These are phyloP conservation scores for Panzeria rudis DNA, from an alignment of 2,888 invertebrate species.

Conservation along the genomic window DNA sequence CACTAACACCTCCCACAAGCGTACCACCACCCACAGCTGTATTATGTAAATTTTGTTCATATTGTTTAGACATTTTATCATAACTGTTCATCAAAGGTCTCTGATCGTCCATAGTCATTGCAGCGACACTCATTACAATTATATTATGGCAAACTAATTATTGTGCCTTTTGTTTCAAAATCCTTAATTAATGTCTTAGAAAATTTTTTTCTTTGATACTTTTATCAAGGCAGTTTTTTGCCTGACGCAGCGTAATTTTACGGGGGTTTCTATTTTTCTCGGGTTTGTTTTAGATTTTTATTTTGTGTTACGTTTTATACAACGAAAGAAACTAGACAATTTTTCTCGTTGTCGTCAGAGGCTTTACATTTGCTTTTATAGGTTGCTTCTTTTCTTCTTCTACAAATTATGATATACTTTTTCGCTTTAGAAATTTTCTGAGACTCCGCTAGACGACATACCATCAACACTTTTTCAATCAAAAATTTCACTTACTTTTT, in stretches of 20 bases:
- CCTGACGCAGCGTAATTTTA: conserved; percentile 34
- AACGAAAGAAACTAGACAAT: conserved; percentile 59
- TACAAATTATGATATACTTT: conserved; percentile 64
- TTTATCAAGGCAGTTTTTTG: conserved; percentile 34
- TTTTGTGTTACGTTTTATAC: conserved; percentile 41
- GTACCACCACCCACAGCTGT: conserved; percentile 70
- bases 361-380: conserved; percentile 63
- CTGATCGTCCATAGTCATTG: conserved; percentile 83
- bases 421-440: conserved; percentile 55
- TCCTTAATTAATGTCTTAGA: conserved; percentile 58
- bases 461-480: conserved; percentile 71
- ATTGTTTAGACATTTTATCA: conserved; percentile 81
- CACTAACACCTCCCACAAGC: conserved; percentile 71
- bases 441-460: conserved; percentile 65
- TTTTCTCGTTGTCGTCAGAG: conserved; percentile 67
- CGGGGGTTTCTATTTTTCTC: too few species aligned
- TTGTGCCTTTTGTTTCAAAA: conserved; percentile 61
- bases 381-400: conserved; percentile 65
- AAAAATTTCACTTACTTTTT: conserved; percentile 75
- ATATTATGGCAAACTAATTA: conserved; percentile 44
- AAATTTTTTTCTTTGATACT: conserved; percentile 25
- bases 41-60: conserved; percentile 79
- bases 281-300: conserved; percentile 48
- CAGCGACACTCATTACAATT: conserved; percentile 81
- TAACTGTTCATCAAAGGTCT: conserved; percentile 83